Percentiles rank a stretch among this genome's conserved stretches.
Evolutionary conservation across 2,888 invertebrate genomes (phyloP).

Genomic region (Drosophila histrio): DNA sequence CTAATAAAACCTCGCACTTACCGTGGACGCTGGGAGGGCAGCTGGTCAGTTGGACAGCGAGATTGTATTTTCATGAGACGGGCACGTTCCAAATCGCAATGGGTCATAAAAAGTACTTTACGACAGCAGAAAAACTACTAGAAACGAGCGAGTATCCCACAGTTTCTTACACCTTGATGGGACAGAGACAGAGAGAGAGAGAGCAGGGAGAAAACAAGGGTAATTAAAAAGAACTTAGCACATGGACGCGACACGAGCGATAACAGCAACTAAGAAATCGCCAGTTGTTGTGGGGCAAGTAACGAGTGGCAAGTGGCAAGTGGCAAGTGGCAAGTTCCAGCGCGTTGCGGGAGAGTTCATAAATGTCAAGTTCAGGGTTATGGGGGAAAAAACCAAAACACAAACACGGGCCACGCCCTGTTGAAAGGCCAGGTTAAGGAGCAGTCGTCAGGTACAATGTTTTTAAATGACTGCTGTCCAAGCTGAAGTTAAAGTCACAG

Average conservation of each 20-base stretch:
- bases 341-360: slow-evolving; percentile 49
- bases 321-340: slow-evolving; percentile 29
- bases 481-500: slow-evolving; percentile 24
- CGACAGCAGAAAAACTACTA: slow-evolving; percentile 37
- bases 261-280: slow-evolving; percentile 18
- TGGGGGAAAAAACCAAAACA: slow-evolving; percentile 32
- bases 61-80: slow-evolving; percentile 48
- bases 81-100: slow-evolving; percentile 53
- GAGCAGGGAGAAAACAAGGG: slow-evolving; percentile 10
- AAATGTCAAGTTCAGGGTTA: slow-evolving; percentile 77
- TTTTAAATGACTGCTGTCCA: slow-evolving; percentile 28
- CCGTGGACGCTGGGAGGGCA: slow-evolving; percentile 3
- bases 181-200: background rate
- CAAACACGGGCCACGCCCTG: slow-evolving; percentile 20
- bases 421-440: background rate
- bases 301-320: slow-evolving; percentile 3
- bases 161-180: slow-evolving; percentile 27
- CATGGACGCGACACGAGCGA: slow-evolving; percentile 60
- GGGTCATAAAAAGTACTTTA: slow-evolving; percentile 51
- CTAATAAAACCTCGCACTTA: slow-evolving; percentile 31
- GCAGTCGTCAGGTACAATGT: slow-evolving; percentile 23
- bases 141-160: slow-evolving; percentile 8
- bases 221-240: slow-evolving; percentile 76
- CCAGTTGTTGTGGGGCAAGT: slow-evolving; percentile 16
- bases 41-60: slow-evolving; percentile 4